Base-by-base conservation (phyloP, 2,113 vertebrate species). In the Ictidomys tridecemlineatus region DNA sequence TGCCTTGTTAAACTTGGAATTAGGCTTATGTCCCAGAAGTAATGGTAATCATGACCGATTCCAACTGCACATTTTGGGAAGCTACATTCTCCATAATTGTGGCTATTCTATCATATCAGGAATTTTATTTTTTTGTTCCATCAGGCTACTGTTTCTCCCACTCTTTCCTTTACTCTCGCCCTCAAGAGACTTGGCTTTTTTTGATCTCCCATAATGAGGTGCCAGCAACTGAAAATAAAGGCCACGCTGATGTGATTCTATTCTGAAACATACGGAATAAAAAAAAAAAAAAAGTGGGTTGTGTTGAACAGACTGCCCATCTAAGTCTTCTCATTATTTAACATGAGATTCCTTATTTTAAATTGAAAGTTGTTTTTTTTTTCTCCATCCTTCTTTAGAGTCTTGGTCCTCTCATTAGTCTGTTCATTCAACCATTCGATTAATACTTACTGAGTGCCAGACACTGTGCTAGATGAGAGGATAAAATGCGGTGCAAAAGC, bases 381-480 rank as follows among this genome's bases (percentile, higher is more conserved):
- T 67, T 45, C 26, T 84, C 61, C 48, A 4, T 76, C 6, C 26
- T 83, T 96, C 48, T 69, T 89, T 89, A 89, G 51, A 32, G 5
- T 34, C 56, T 67, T 22, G 8, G 51, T 63, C 30, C 61, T 89
- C 86, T 94, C 80, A 84, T 95, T 95, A 95, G 89, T 83, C 76
- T 74, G 34, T 83, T 74, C 63, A 93, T 37, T 93, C 70, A 87
- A 42, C 84, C n/a, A 51, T 87, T 95, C 94, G 90, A 45, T 97
- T 84, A 94, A 73, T 93, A 63, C 53, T 42, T 89, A 95, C 56
- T 77, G 96, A 95, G 91, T 92, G 76, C 84, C 92, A 97, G 94
- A 87, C 92, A 82, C 18, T 28, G 65, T 77, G 87, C 72, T 77
- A 87, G 95, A 94, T 79, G 16, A 28, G 18, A 24, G 14, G 84